These are phyloP conservation scores for Poecilobothrus nobilitatus DNA, from an alignment of 2,888 invertebrate genomes.

Conservation along the genomic window DNA sequence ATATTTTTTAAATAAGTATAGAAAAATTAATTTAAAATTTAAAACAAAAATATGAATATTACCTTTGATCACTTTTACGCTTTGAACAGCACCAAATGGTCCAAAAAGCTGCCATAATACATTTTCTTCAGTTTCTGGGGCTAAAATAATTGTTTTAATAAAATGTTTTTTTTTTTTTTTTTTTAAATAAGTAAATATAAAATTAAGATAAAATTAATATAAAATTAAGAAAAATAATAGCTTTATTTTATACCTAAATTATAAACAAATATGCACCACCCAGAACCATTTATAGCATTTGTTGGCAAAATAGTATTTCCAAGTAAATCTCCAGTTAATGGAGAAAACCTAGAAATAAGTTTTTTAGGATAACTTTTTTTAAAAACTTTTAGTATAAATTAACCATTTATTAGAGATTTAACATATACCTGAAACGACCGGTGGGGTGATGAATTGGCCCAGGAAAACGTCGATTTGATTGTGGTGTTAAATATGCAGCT, in stretches of 20 bases:
- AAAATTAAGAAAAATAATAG: too few relatives aligned
- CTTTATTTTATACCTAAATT: slow-evolving; percentile 52
- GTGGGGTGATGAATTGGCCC: slow-evolving; percentile 51
- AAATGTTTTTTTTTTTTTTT: background rate
- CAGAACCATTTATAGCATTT: slow-evolving; percentile 71
- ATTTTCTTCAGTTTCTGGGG: slow-evolving; percentile 87
- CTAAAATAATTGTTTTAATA: slow-evolving; percentile 32
- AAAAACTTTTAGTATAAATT: slow-evolving; percentile 15
- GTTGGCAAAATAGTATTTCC: slow-evolving; percentile 66
- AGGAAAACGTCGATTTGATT: slow-evolving; percentile 62
- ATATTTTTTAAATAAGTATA: too few relatives aligned
- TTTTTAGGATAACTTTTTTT: slow-evolving; percentile 11
- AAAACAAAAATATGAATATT: background rate
- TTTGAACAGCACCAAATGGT: slow-evolving; percentile 88
- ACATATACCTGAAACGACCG: slow-evolving; percentile 29
- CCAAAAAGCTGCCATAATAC: slow-evolving; percentile 90
- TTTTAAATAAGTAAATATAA: background rate
- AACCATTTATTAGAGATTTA: too few relatives aligned
- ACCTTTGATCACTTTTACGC: slow-evolving; percentile 77
- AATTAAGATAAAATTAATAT: background rate
- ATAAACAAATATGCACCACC: slow-evolving; percentile 73
- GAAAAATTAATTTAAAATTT: too few relatives aligned
- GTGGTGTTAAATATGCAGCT: slow-evolving; percentile 70
- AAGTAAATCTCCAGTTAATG: slow-evolving; percentile 69
- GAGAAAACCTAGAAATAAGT: slow-evolving; percentile 58